phyloP scores from a whole-genome alignment of 2,113 vertebrate species.

The Xenus cinereus region DNA sequence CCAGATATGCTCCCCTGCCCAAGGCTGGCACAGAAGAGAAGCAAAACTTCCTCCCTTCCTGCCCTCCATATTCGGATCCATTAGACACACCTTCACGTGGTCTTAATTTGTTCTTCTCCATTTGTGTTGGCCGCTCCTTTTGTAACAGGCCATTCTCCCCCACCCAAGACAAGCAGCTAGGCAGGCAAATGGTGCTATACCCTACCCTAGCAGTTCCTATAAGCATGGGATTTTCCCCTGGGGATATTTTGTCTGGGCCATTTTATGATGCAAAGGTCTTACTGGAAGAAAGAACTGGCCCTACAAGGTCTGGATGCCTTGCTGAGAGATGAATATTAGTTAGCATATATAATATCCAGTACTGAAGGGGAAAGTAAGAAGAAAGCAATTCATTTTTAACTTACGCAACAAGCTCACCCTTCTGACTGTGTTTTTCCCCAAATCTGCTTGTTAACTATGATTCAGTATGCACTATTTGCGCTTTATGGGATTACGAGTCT shows the following conservation, averaged over 20 bases:
- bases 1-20: not conserved
- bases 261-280: constrained; percentile 14
- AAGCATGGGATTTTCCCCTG: not conserved
- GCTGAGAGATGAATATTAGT: not conserved
- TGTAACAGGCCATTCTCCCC: not conserved
- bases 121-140: not conserved
- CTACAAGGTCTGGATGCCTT: not conserved
- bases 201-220: not conserved
- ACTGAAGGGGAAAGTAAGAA: not conserved
- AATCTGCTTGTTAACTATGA: not conserved
- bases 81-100: not conserved
- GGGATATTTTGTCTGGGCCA: not conserved
- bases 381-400: not conserved
- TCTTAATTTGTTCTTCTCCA: not conserved
- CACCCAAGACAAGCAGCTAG: not conserved
- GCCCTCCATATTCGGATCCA: not conserved
- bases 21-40: not conserved
- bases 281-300: constrained; percentile 26
- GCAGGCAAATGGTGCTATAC: not conserved
- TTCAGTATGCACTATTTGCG: not conserved
- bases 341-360: not conserved
- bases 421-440: not conserved
- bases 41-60: not conserved
- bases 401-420: not conserved
- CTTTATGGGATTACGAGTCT: not conserved